These are phyloP conservation scores for Athene cunicularia DNA, from an alignment of 2,113 vertebrate genomes.

Conservation along the genomic window DNA sequence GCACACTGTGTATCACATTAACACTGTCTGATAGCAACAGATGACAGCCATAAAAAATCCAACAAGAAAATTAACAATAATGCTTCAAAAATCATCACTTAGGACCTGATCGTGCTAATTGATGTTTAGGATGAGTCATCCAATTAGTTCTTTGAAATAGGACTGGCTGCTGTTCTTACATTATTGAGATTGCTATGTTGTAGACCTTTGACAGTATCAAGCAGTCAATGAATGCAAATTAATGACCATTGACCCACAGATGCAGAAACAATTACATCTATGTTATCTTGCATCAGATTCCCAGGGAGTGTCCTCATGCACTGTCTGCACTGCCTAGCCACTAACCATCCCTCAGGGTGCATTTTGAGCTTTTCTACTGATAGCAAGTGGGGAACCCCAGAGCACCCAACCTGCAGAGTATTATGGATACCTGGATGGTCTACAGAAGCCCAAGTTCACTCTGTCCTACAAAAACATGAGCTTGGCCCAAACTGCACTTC, in stretches of 20 bases:
- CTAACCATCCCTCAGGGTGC: not conserved
- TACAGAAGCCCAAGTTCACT: not conserved
- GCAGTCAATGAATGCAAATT: slow-evolving; percentile 32
- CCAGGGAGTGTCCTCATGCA: not conserved
- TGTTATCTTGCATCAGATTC: not conserved
- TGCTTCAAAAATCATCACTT: slow-evolving; percentile 73
- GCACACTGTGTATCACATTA: slow-evolving; percentile 73
- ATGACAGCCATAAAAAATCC: slow-evolving; percentile 69
- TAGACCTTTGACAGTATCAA: slow-evolving; percentile 49
- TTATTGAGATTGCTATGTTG: not conserved
- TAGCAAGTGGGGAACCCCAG: not conserved
- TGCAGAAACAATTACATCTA: not conserved
- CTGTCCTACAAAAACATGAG: not conserved
- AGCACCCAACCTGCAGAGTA: not conserved
- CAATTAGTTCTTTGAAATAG: slow-evolving; percentile 73
- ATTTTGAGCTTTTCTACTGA: not conserved
- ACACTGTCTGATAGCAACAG: slow-evolving; percentile 62
- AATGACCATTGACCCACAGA: slow-evolving; percentile 14
- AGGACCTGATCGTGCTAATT: slow-evolving; percentile 72
- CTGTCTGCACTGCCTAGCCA: not conserved
- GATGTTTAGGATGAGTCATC: slow-evolving; percentile 69
- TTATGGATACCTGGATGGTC: not conserved
- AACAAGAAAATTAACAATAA: slow-evolving; percentile 75
- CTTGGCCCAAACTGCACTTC: not conserved
- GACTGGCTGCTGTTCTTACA: slow-evolving; percentile 31